Percentiles rank a stretch among this genome's conserved stretches.
These are phyloP conservation scores for Willisornis vidua DNA, from an alignment of 2,113 vertebrate genomes.

Conservation along the genomic window DNA sequence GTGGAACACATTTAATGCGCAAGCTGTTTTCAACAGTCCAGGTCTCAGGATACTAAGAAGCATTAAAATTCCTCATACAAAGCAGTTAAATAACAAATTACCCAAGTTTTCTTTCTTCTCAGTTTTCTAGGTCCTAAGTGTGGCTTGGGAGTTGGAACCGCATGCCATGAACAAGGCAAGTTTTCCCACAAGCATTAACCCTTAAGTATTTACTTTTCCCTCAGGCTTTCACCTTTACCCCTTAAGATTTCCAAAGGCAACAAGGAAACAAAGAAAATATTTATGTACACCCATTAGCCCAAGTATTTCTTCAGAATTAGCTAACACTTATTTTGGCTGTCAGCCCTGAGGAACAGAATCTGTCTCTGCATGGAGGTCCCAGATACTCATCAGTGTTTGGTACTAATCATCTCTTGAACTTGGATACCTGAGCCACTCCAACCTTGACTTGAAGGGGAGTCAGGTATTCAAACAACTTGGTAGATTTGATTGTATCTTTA, in stretches of 20 bases:
- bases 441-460: not conserved
- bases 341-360: not conserved
- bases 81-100: conserved; percentile 11
- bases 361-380: not conserved
- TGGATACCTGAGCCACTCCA: not conserved
- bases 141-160: not conserved
- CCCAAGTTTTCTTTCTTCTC: not conserved
- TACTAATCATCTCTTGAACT: not conserved
- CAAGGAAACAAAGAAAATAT: no score
- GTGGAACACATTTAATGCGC: not conserved
- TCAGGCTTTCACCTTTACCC: not conserved
- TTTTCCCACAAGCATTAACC: not conserved
- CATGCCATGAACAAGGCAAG: not conserved
- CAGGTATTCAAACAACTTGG: not conserved
- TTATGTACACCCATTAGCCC: not conserved
- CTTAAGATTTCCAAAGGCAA: not conserved
- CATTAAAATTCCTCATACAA: conserved; percentile 32
- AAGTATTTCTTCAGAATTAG: not conserved
- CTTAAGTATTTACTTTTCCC: not conserved
- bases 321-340: not conserved
- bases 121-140: not conserved
- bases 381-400: not conserved
- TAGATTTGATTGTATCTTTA: not conserved
- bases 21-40: not conserved
- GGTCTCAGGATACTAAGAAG: not conserved